Conservation (phyloP, 2,113 vertebrate genomes). For the Percina caprodes region DNA sequence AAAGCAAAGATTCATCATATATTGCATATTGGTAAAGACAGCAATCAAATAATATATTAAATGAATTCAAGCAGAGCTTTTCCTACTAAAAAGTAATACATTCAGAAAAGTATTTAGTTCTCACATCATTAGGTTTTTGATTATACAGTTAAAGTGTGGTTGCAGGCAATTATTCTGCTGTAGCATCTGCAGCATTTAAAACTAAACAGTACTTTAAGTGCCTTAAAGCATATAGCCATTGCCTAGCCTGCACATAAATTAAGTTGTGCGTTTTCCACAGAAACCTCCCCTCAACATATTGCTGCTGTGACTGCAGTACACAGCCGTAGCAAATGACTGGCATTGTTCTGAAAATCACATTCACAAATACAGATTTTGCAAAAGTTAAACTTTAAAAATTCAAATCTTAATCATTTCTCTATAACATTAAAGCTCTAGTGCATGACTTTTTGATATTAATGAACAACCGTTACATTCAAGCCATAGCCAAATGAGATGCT, state of each 20-base stretch:
- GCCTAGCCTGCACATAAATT: constrained; percentile 5
- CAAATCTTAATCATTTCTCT: background rate
- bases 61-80: background rate
- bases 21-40: background rate
- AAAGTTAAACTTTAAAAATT: no score
- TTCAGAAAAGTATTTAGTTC: constrained; percentile 27
- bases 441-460: no score
- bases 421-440: background rate
- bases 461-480: no score
- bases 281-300: background rate
- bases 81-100: constrained; percentile 7
- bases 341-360: no score
- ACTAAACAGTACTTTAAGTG: background rate
- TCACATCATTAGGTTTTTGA: constrained; percentile 42
- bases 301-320: background rate
- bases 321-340: no score
- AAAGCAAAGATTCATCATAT: background rate
- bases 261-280: background rate
- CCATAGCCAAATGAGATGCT: no score
- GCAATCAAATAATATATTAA: background rate
- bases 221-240: background rate
- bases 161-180: background rate
- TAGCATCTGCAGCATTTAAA: constrained; percentile 25
- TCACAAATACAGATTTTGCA: no score
- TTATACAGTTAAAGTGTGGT: constrained; percentile 23